Evolutionary conservation across 1,140 invertebrate species (phyloP), one percentile per base, ranked within the genome.

Genomic region (Pseudomyrmex concolor): DNA sequence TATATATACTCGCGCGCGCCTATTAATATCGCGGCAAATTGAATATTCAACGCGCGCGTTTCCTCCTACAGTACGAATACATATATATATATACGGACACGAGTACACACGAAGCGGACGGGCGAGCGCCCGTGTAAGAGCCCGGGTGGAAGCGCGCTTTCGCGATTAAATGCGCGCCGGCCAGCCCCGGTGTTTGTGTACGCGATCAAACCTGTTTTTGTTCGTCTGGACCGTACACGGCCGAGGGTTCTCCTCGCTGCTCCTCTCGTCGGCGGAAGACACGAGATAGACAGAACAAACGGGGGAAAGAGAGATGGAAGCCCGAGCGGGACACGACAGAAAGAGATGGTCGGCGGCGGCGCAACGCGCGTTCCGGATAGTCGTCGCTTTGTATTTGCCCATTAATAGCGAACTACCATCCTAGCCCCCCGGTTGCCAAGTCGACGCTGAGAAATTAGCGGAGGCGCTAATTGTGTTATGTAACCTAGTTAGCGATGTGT

Each of bases 331-430:
- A 66, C 64, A 68, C 60, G 68, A 82, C 7, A 64, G 55, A 59
- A 5, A 10, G 55, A 2, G 17, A 19, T 5, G 8, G 13, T 2
- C 13, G 60, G 71, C 34, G 34, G 51, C 68, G 34, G 76, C 82
- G 54, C 73, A 77, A 68, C 76, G 64, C 76, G 84, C 89, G 83
- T 88, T 84, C 87, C 81, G 91, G 91, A 91, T 91, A 91, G 90
- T 89, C 86, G 90, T 82, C 90, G 90, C 91, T 92, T 93, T 93
- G 92, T 93, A 92, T 93, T 93, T 92, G 92, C 92, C 92, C 91
- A 93, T 93, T 93, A 92, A 93, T 92, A 92, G 89, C 76, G 90
- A 92, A 92, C 91, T 90, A 92, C 92, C 90, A 90, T 91, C 87
- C 88, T 82, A 86, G 84, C 85, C 73, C 34, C 34, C 34, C 5